phyloP scores from a whole-genome alignment of 1,140 invertebrate species.

The Dreissena polymorpha region DNA sequence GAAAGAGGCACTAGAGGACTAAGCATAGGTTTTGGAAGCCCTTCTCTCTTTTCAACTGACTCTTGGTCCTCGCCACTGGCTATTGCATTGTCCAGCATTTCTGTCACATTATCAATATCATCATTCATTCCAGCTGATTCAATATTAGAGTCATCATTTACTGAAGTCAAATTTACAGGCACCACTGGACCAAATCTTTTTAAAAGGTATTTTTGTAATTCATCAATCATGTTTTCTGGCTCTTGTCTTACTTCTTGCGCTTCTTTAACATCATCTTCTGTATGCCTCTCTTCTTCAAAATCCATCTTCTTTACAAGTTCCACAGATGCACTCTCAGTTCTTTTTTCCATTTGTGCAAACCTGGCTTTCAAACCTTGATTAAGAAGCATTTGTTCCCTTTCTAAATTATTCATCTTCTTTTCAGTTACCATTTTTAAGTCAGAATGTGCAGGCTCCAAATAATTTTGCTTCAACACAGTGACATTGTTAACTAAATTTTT shows the following conservation, averaged over 20 bases:
- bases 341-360: conserved; percentile 1
- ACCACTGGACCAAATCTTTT: conserved; percentile 45
- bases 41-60: neutral
- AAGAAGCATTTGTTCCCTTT: conserved; percentile 27
- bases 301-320: conserved; percentile 42
- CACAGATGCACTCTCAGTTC: conserved; percentile 10
- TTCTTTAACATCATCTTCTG: neutral
- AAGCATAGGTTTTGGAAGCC: neutral
- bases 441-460: too few species aligned
- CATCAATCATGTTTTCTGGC: conserved; percentile 54
- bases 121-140: neutral
- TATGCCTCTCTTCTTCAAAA: conserved; percentile 1
- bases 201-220: conserved; percentile 40
- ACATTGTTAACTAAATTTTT: too few species aligned
- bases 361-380: conserved; percentile 26
- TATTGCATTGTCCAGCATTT: neutral
- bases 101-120: conserved; percentile 13
- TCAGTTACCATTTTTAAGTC: neutral
- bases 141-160: neutral
- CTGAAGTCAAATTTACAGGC: conserved; percentile 1
- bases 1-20: conserved; percentile 28
- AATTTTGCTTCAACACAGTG: too few species aligned
- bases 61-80: neutral
- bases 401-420: conserved; percentile 31
- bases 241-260: conserved; percentile 1